phyloP scores from a whole-genome alignment of 2,113 vertebrate genomes.

The Megaceryle torquata region DNA sequence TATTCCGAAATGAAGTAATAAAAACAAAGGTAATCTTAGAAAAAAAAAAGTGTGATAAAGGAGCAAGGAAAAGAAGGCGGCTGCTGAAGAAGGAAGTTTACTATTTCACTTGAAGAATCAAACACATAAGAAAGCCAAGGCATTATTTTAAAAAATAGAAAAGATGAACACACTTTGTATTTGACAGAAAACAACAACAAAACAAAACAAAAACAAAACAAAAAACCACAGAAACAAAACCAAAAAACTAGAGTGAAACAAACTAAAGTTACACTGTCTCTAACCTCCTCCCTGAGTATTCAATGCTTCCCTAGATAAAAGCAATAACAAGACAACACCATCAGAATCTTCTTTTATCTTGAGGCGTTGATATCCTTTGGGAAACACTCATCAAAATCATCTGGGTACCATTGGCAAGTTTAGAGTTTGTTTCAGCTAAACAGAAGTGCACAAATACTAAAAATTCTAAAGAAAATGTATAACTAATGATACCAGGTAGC shows the following conservation, averaged over 20 bases:
- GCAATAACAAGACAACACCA: not conserved
- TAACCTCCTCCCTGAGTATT: not conserved
- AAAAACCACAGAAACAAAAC: no score
- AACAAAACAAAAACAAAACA: no score
- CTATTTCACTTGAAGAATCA: not conserved
- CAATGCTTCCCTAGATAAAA: not conserved
- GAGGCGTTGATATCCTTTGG: not conserved
- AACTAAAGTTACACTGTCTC: not conserved
- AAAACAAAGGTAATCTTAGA: not conserved
- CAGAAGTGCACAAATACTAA: not conserved
- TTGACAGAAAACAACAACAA: not conserved
- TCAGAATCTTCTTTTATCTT: not conserved
- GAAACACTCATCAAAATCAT: not conserved
- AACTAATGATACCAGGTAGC: not conserved
- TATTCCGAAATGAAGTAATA: not conserved
- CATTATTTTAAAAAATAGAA: not conserved
- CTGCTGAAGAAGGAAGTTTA: not conserved
- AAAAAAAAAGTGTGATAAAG: not conserved
- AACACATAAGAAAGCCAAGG: not conserved
- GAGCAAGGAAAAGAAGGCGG: not conserved
- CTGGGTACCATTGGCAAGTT: not conserved
- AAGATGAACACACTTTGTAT: fast-evolving
- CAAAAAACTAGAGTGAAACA: not conserved
- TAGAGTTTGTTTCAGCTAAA: not conserved
- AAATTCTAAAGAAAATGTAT: not conserved